phyloP scores from a whole-genome alignment of 1,140 invertebrate species.

The Drosophila rufa region DNA sequence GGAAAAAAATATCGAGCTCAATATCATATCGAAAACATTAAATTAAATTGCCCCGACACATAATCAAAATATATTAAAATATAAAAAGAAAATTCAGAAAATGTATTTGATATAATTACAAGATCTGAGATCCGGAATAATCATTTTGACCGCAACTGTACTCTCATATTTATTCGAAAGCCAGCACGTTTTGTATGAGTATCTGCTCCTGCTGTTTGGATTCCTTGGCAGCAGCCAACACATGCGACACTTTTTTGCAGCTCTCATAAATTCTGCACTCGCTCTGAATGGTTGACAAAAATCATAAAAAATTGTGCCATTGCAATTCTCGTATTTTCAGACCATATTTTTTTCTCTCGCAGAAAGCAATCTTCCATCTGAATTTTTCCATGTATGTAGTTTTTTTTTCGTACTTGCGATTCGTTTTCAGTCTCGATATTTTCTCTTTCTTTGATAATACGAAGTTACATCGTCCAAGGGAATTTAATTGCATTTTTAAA shows the following conservation, averaged over 20 bases:
- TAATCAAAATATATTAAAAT: no score
- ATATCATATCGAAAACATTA: no score
- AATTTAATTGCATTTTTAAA: slow-evolving; percentile 53
- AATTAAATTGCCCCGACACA: no score
- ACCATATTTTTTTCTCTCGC: slow-evolving; percentile 26
- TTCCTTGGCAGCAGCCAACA: slow-evolving; percentile 34
- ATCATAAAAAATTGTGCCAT: slow-evolving; percentile 17
- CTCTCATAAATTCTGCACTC: slow-evolving; percentile 48
- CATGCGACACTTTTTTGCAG: slow-evolving; percentile 51
- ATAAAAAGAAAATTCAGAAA: no score
- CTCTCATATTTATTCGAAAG: slow-evolving; percentile 16
- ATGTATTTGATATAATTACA: no score
- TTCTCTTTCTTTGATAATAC: slow-evolving; percentile 22
- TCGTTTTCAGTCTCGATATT: slow-evolving; percentile 19
- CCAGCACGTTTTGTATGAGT: slow-evolving; percentile 18
- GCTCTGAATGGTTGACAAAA: slow-evolving; percentile 19
- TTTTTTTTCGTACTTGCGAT: slow-evolving; percentile 3
- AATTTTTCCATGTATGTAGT: slow-evolving; percentile 2
- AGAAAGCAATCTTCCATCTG: slow-evolving; percentile 15
- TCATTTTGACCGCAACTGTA: background rate
- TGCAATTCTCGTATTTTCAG: slow-evolving; percentile 30
- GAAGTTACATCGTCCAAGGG: slow-evolving; percentile 14
- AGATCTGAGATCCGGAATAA: no score
- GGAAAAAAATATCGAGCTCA: no score
- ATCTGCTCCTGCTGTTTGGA: slow-evolving; percentile 6